Evolutionary conservation across 2,797 vertebrate genomes (phyloP).

Genomic region (Karalla daura): DNA sequence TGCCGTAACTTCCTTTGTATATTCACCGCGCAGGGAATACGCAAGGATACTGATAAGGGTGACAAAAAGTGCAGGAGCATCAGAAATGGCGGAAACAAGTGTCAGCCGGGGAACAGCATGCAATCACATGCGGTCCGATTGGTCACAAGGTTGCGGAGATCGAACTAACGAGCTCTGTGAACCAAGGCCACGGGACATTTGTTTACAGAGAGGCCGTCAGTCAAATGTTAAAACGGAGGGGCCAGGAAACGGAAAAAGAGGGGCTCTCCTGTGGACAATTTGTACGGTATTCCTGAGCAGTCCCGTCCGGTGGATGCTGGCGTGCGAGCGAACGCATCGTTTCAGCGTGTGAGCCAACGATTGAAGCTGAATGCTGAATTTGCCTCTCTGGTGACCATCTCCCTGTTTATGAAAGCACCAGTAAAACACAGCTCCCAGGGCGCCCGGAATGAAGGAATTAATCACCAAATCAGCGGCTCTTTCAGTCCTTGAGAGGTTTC

Average conservation of each 20-base stretch:
- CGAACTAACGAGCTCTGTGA: constrained; percentile 47
- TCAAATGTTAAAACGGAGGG: constrained; percentile 29
- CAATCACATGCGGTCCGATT: constrained; percentile 44
- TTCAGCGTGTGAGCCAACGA: constrained; percentile 29
- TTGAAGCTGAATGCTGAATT: no score
- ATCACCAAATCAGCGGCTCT: constrained; percentile 47
- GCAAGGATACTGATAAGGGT: constrained; percentile 28
- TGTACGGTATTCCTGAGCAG: constrained; percentile 25
- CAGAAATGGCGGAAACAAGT: constrained; percentile 8
- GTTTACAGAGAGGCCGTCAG: constrained; percentile 7
- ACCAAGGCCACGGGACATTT: constrained; percentile 1
- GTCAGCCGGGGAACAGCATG: constrained; percentile 30
- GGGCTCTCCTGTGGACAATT: constrained; percentile 1
- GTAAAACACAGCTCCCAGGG: constrained; percentile 13
- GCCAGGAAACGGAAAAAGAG: constrained; percentile 18
- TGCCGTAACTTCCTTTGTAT: constrained; percentile 26
- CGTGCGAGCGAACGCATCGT: constrained; percentile 30
- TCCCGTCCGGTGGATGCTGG: constrained; percentile 28
- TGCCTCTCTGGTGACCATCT: background rate
- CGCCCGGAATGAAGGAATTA: constrained; percentile 38
- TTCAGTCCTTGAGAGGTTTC: constrained; percentile 32
- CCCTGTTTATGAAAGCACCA: background rate
- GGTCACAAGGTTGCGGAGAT: constrained; percentile 39
- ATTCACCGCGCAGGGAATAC: background rate
- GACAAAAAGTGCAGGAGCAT: constrained; percentile 28